Base-by-base conservation (phyloP, 2,888 invertebrate genomes). In the Thymelicus sylvestris region DNA sequence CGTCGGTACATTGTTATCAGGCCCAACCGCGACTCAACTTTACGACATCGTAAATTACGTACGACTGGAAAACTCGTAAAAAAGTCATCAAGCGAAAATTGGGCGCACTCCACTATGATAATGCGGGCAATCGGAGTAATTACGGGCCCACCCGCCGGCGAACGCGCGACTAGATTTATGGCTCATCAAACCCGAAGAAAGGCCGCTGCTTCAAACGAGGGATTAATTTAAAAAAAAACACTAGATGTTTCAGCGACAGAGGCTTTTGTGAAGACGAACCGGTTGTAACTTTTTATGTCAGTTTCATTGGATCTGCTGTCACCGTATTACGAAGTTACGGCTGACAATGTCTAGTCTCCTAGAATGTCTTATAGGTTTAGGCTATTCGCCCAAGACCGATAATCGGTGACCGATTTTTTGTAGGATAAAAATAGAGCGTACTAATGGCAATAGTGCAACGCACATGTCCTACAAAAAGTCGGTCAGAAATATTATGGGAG, bases 61-160 rank as follows among this genome's bases (percentile, higher is more conserved):
- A 83, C 83, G 86, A 87, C 86, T 89, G 85, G 86, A 86, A 83
- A 86, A 88, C 88, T 92, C 92, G 89, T 92, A 92, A 92, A 92
- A 91, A 90, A 90, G 89, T 89, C 91, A 86, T 91, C 91, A 91
- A 89, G 83, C 78, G 80, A 83, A 88, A 92, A 92, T 92, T 91
- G 92, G 90, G 87, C 88, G 85, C 86, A 87, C 89, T 92, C 85
- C 82, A 83, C 88, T 88, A 89, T 86, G 89, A 91, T 91, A 89
- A 91, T 90, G 84, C 78, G 84, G 85, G 86, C 89, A 86, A 89
- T 88, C 88, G 86, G 74, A 78, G 85, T 89, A 88, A 90, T 89
- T 90, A 84, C 78, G 76, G 41, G 59, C 64, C 50, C 69, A 64
- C 59, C 69, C 55, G 44, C 57, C 69, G 57, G 39, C 57, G 52